Base-by-base conservation (phyloP, 2,888 invertebrate species). In the Spodoptera picta region DNA sequence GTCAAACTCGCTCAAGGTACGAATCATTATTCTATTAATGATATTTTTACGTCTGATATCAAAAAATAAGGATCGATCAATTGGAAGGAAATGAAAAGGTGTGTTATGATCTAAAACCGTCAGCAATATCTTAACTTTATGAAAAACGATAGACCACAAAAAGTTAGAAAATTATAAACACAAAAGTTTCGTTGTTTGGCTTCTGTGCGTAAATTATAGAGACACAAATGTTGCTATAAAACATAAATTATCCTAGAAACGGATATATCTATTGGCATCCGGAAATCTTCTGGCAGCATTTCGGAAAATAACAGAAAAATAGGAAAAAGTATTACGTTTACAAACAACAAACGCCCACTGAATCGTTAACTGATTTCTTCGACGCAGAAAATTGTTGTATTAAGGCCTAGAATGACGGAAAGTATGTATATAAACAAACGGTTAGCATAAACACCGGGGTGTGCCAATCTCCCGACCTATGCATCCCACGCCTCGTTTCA, bases 1-100 rank as follows among this genome's bases (percentile, higher is more conserved):
- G 93, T 92, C 46, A 91, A 91, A 67, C 89, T 95, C 65, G 90
- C 93, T 51, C 95, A 95, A 94, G 95, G 96, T 96, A 91, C 87
- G 87, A 24, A 45, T 36, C 36, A 36, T 7, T 7, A 27, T 27
- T 27, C 3, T 5, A 27, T 27, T 27, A 27, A 5, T 27, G 5
- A 19, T 19, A 19, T 19, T 19, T 19, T 19, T 19, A 19, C 1
- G 19, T 19, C 27, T 27, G 27, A 27, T 27, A 27, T 1, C 19
- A 2, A 19, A 19, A 2, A 19, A 19, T 19, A 19, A 19, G 19
- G 19, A 19, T 19, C 27, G 27, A 27, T 5, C 5, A 0, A 27
- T 27, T 27, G 27, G 27, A 27, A 27, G 27, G 27, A 27, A 19
- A 19, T 19, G 19, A 19, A 19, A 19, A 2, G 1, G 19, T 19